Conservation (phyloP, 2,888 invertebrate species). For the Cremastinae sp. region DNA sequence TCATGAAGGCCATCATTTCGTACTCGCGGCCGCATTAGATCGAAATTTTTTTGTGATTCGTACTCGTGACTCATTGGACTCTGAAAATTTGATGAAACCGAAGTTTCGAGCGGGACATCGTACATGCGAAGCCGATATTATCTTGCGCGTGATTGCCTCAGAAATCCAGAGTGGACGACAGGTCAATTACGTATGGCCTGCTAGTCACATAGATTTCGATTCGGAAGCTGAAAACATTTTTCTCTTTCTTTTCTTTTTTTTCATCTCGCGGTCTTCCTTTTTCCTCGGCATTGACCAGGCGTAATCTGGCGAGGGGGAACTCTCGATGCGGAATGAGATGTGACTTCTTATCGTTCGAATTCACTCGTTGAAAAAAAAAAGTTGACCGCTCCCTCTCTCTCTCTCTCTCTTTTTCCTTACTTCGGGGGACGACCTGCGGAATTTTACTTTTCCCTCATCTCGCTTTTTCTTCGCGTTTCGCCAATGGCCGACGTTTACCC, state of each 20-base stretch:
- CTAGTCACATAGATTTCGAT: slow-evolving; percentile 45
- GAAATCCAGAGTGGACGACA: slow-evolving; percentile 37
- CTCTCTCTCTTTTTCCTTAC: background rate
- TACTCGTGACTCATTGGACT: background rate
- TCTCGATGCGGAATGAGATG: slow-evolving; percentile 38
- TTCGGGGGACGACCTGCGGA: slow-evolving; percentile 4
- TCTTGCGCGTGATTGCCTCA: slow-evolving; percentile 28
- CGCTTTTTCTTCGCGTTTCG: background rate
- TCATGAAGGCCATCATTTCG: background rate
- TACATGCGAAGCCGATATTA: slow-evolving; percentile 17
- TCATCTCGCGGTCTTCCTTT: background rate
- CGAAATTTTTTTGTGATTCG: slow-evolving; percentile 8
- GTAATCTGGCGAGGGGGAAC: background rate
- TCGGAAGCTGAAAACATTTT: slow-evolving; percentile 23
- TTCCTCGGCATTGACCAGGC: slow-evolving; percentile 2
- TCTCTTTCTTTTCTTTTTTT: background rate
- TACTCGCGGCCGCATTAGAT: background rate
- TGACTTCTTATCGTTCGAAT: slow-evolving; percentile 47
- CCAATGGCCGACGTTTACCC: slow-evolving; percentile 32
- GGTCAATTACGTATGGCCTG: slow-evolving; percentile 59
- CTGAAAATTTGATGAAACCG: background rate
- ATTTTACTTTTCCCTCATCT: background rate
- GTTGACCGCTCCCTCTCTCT: slow-evolving; percentile 1
- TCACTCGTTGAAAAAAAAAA: slow-evolving; percentile 29
- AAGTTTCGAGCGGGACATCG: background rate